A percentile compares a stretch with the other conserved stretches of the same genome.
These are phyloP conservation scores for Conus canariensis DNA, from an alignment of 2,888 invertebrate species.

Conservation along the genomic window DNA sequence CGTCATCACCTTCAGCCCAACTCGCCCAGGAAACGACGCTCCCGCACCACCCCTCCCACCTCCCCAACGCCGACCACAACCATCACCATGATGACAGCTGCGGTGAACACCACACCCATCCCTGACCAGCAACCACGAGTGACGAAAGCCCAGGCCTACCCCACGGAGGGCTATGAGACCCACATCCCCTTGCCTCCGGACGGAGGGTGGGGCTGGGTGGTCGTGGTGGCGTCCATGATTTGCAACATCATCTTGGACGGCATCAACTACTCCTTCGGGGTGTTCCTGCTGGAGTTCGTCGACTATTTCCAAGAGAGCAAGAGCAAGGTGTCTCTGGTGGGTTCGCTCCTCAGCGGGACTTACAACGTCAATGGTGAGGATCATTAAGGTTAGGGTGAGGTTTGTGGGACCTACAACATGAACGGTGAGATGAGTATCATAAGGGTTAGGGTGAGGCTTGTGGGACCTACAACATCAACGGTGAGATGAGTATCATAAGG, in stretches of 20 bases:
- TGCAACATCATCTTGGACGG: constrained; percentile 97
- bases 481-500: too few species aligned
- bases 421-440: too few species aligned
- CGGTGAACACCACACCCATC: neutral
- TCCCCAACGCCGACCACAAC: neutral
- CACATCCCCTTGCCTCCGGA: constrained; percentile 77
- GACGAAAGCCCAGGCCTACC: too few species aligned
- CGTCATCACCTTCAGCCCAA: neutral
- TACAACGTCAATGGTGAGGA: constrained; percentile 91
- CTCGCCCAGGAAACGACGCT: neutral
- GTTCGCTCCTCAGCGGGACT: constrained; percentile 93
- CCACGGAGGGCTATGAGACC: constrained; percentile 53
- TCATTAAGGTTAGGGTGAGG: neutral
- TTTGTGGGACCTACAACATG: constrained; percentile 84
- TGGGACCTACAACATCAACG: too few species aligned
- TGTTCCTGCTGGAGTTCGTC: constrained; percentile 85
- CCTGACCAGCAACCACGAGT: neutral
- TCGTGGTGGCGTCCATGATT: constrained; percentile 93
- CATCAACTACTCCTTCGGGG: constrained; percentile 93
- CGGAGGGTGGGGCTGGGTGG: constrained; percentile 96
- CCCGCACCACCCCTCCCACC: neutral
- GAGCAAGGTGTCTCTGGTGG: constrained; percentile 89
- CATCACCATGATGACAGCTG: neutral
- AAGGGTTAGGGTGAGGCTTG: too few species aligned
- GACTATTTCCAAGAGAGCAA: constrained; percentile 87